Evolutionary conservation across 1,140 invertebrate species (phyloP), one percentile per base, ranked within the genome.

Genomic region (Anadara kagoshimensis): DNA sequence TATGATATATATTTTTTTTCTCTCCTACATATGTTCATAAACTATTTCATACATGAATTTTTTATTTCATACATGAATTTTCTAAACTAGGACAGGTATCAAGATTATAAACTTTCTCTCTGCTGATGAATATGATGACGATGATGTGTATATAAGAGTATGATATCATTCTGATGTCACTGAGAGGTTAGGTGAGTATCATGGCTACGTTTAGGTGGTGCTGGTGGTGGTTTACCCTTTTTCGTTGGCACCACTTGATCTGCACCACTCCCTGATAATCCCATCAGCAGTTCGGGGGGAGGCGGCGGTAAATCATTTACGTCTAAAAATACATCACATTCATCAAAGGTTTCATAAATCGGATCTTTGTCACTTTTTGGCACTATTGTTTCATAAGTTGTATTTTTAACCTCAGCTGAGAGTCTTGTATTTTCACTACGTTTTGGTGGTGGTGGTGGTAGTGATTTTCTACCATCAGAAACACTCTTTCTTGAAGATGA

Each of bases 231-330:
- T 68, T 78, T 81, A 18, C 66, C 69, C 54, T 76, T 75, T 58
- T 83, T 83, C 4, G 43, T 59, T 20, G 62, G 62, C 49, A 69
- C 70, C 29, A 36, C 29, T 36, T 36, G 29, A 36, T 36, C 29
- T 47, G 68, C 63, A 69, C 56, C 63, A 22, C 76, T 59, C 71
- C 73, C 74, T n/a, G 75, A 68, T 29, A 83, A 78, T 44, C 81
- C 83, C 26, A 79, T 78, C 14, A 87, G 73, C n/a, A 87, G 70
- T 78, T 87, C 85, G 24, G 85, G 85, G 26, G 85, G 85, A 11
- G 85, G 85, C 16, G 82, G 84, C 10, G 85, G 85, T 43, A 87
- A 78, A 47, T 87, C 85, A 72, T 85, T 81, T 29, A 87, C 83
- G 64, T 85, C 81, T 67, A 87, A 63, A 45, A 87, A 82, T 49